Percentiles rank a stretch among this genome's conserved stretches.
These are phyloP conservation scores for Porites lutea DNA, from an alignment of 64 coral and sea anemone species.

Conservation along the genomic window DNA sequence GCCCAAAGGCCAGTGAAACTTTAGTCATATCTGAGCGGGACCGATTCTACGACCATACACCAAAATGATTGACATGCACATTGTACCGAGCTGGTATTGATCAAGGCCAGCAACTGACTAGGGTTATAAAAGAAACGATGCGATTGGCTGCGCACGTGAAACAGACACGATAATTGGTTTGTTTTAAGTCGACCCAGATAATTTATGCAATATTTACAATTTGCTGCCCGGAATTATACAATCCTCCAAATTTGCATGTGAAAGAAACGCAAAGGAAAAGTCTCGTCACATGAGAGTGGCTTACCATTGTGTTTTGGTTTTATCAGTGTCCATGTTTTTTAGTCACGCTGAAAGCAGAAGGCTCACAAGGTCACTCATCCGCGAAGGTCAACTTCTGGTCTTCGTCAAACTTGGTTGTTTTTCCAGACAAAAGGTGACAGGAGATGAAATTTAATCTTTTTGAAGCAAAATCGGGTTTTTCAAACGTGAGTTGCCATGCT, in stretches of 20 bases:
- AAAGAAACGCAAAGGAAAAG: conserved; percentile 39
- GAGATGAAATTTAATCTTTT: conserved; percentile 9
- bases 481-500: conserved; percentile 45
- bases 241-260: conserved; percentile 38
- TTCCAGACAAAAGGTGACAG: conserved; percentile 18
- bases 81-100: conserved; percentile 75
- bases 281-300: conserved; percentile 23
- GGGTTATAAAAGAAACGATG: conserved; percentile 49
- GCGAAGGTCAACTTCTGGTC: conserved; percentile 33
- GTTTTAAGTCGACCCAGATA: conserved; percentile 83
- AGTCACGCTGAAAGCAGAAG: conserved; percentile 27
- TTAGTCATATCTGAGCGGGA: conserved; percentile 15
- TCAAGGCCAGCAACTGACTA: conserved; percentile 74
- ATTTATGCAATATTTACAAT: conserved; percentile 92
- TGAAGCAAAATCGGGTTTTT: background rate
- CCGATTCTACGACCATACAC: conserved; percentile 57
- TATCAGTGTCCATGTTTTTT: conserved; percentile 23
- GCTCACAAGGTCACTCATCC: conserved; percentile 25
- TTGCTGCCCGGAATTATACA: conserved; percentile 7
- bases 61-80: conserved; percentile 80
- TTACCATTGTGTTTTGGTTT: conserved; percentile 51
- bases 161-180: conserved; percentile 91
- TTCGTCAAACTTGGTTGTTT: conserved; percentile 20
- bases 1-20: conserved; percentile 19
- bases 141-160: conserved; percentile 75